phyloP scores from a whole-genome alignment of 1,140 invertebrate species.

The Delia radicum region DNA sequence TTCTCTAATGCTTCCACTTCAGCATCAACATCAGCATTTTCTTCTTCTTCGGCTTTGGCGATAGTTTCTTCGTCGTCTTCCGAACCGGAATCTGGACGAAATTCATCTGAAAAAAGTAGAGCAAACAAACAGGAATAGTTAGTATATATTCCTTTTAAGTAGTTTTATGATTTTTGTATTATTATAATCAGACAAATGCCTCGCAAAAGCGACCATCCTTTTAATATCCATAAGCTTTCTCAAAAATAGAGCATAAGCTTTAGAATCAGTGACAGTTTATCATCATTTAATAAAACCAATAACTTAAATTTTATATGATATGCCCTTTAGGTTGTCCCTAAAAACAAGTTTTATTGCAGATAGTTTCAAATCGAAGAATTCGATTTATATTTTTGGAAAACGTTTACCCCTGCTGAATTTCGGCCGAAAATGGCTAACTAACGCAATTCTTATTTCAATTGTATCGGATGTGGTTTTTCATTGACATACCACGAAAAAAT shows the following conservation, averaged over 20 bases:
- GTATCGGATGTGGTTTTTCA: too few species aligned
- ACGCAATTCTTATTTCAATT: too few species aligned
- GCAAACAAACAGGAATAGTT: neutral
- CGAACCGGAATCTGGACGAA: slow-evolving; percentile 71
- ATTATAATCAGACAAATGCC: slow-evolving; percentile 51
- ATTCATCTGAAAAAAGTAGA: slow-evolving; percentile 65
- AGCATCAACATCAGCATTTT: slow-evolving; percentile 66
- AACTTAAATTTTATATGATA: neutral
- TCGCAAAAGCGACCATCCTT: slow-evolving; percentile 52
- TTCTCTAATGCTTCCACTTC: slow-evolving; percentile 86
- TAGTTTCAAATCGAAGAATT: too few species aligned
- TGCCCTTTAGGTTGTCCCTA: too few species aligned
- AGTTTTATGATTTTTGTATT: neutral
- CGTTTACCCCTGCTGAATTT: too few species aligned
- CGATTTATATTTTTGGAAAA: too few species aligned
- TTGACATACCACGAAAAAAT: too few species aligned
- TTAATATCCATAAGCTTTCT: slow-evolving; percentile 33
- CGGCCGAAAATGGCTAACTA: too few species aligned
- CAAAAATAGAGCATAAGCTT: slow-evolving; percentile 50
- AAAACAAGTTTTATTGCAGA: too few species aligned
- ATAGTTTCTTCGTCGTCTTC: slow-evolving; percentile 94
- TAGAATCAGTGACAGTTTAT: slow-evolving; percentile 44
- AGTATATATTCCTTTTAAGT: neutral
- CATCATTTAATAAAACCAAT: slow-evolving; percentile 34
- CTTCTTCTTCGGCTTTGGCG: slow-evolving; percentile 83